Evolutionary conservation across 2,113 vertebrate species (phyloP).

Genomic region (Ceyx cyanopectus): DNA sequence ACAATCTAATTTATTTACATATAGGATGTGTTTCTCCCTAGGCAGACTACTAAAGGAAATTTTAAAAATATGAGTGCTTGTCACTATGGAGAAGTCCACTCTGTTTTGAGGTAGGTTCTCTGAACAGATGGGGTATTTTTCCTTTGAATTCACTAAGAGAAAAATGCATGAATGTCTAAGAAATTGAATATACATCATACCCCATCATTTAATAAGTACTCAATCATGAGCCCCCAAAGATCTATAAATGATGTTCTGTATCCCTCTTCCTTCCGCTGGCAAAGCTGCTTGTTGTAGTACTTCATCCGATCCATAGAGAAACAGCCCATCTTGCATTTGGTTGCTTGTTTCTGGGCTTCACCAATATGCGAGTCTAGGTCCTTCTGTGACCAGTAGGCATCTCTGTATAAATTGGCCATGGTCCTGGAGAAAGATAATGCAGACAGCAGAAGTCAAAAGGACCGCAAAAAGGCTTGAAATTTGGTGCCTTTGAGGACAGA

Average conservation of each 20-base stretch:
- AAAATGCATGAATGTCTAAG: neutral
- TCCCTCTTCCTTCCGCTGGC: conserved; percentile 77
- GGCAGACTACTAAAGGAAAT: neutral
- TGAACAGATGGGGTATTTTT: neutral
- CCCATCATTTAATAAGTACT: conserved; percentile 83
- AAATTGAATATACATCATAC: conserved; percentile 59
- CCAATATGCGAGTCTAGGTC: conserved; percentile 71
- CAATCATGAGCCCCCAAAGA: conserved; percentile 84
- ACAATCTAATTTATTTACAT: neutral
- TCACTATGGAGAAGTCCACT: neutral
- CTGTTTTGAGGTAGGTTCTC: neutral
- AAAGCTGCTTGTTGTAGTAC: conserved; percentile 80
- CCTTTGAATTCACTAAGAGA: neutral
- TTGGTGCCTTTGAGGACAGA: neutral
- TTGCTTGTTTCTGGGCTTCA: conserved; percentile 78
- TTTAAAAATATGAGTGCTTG: neutral
- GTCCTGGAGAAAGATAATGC: conserved; percentile 74
- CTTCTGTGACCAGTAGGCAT: conserved; percentile 85
- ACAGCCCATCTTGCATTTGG: conserved; percentile 74
- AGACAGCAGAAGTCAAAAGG: neutral
- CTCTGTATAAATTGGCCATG: conserved; percentile 82
- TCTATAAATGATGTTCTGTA: conserved; percentile 84
- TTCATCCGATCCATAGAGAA: conserved; percentile 78
- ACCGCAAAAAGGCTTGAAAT: neutral
- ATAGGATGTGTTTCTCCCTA: neutral